Conservation (phyloP, 2,888 invertebrate genomes). For the Agrotis segetum region DNA sequence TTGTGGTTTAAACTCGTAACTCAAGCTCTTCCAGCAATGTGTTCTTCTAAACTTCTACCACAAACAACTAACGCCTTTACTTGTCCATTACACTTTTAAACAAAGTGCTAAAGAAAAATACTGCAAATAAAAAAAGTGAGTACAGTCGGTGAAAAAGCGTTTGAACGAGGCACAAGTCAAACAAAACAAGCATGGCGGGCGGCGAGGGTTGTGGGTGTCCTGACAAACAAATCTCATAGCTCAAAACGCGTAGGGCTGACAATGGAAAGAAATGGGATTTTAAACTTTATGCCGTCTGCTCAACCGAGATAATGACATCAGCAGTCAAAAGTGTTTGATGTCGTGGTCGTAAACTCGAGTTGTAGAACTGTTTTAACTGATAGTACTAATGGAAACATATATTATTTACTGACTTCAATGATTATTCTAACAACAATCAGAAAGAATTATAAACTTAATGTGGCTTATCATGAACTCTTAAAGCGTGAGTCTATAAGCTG, state of each 20-base stretch:
- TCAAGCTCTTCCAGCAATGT: conserved; percentile 18
- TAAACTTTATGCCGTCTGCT: background rate
- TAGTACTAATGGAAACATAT: too few relatives aligned
- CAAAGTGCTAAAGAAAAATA: conserved; percentile 43
- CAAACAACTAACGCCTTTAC: conserved; percentile 31
- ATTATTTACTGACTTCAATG: too few relatives aligned
- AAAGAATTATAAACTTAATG: too few relatives aligned
- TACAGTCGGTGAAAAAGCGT: conserved; percentile 42
- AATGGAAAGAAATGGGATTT: conserved; percentile 31
- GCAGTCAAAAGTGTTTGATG: background rate
- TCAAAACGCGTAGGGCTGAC: conserved; percentile 51
- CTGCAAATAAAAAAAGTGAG: conserved; percentile 36
- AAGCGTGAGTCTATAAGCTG: too few relatives aligned
- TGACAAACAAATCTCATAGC: conserved; percentile 67
- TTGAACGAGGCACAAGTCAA: conserved; percentile 64
- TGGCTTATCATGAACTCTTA: too few relatives aligned
- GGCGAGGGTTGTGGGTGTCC: conserved; percentile 59
- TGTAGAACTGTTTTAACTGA: background rate
- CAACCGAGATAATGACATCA: background rate
- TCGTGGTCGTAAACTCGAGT: background rate
- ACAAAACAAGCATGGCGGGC: conserved; percentile 50
- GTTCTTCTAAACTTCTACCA: conserved; percentile 39
- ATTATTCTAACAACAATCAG: too few relatives aligned
- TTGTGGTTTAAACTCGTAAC: conserved; percentile 34
- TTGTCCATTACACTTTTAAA: conserved; percentile 37